These are phyloP conservation scores for Saccostrea glomerata DNA, from an alignment of 1,140 invertebrate species.

Conservation along the genomic window DNA sequence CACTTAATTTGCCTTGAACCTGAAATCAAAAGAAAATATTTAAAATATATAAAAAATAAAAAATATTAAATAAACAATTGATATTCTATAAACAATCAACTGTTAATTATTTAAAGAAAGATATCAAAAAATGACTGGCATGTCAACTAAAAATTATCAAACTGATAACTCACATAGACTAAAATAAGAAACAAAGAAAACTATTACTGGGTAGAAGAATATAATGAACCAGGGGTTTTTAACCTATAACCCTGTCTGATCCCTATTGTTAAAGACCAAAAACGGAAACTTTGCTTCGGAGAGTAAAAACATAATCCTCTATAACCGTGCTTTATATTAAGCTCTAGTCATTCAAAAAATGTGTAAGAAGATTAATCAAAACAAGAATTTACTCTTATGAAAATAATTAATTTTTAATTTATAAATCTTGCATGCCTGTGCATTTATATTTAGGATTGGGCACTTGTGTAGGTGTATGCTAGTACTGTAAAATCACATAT, in stretches of 20 bases:
- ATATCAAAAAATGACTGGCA: too few species aligned
- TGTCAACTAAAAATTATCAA: too few species aligned
- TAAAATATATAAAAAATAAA: not conserved
- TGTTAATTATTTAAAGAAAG: too few species aligned
- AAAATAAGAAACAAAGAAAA: not conserved
- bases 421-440: not conserved
- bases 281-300: not conserved
- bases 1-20: not conserved
- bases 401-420: not conserved
- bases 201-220: not conserved
- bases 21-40: not conserved
- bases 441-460: not conserved
- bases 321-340: not conserved
- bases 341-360: not conserved
- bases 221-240: not conserved
- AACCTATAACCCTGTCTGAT: constrained; percentile 2
- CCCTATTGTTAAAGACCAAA: not conserved
- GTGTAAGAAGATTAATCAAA: not conserved
- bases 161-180: too few species aligned
- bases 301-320: not conserved
- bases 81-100: too few species aligned
- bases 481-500: too few species aligned
- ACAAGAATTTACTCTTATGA: not conserved
- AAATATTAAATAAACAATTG: too few species aligned
- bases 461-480: not conserved